Evolutionary conservation across 1,140 invertebrate species (phyloP), one percentile per base, ranked within the genome.

Genomic region (Ips nitidus): DNA sequence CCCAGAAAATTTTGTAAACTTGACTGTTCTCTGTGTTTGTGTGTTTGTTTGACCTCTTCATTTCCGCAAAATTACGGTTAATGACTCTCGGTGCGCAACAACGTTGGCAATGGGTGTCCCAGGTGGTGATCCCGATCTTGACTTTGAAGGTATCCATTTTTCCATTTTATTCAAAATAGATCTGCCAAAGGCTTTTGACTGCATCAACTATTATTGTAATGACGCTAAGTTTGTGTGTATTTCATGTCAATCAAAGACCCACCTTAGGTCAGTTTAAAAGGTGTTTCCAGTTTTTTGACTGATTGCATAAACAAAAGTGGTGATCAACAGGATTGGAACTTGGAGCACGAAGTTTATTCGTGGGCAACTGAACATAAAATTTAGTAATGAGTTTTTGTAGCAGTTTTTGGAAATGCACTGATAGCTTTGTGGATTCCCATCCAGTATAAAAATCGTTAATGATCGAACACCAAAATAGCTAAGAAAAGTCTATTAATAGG

Each of bases 1-100:
- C 65, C 42, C 41, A 41, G 65, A 67, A 67, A 42, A 52, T 67
- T 67, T 67, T 52, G 65, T 67, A 67, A 67, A 67, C 65, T 67
- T 45, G 22, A 63, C 47, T 52, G 47, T 56, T 43, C 41, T 56
- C 41, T 59, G 56, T 59, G 22, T 59, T 40, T n/a, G 43, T 62
- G 39, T 58, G 42, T 58, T 52, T 59, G 7, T 52, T 39, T 37
- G 7, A 43, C n/a, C 52, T 5, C 43, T 1, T 56, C 41, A 6
- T 22, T n/a, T 45, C 53, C 39, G n/a, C 2, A 45, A n/a, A 38
- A n/a, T 65, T 57, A 22, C 50, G 50, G 50, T 64, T 53, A 42
- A 65, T 65, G 63, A 65, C 57, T 59, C 42, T 59, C 5, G 45
- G 37, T 22, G 53, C 43, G 40, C 53, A n/a, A 52, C 47, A 52